Evolutionary conservation across 2,888 invertebrate genomes (phyloP).

Genomic region (Apodemia mormo): DNA sequence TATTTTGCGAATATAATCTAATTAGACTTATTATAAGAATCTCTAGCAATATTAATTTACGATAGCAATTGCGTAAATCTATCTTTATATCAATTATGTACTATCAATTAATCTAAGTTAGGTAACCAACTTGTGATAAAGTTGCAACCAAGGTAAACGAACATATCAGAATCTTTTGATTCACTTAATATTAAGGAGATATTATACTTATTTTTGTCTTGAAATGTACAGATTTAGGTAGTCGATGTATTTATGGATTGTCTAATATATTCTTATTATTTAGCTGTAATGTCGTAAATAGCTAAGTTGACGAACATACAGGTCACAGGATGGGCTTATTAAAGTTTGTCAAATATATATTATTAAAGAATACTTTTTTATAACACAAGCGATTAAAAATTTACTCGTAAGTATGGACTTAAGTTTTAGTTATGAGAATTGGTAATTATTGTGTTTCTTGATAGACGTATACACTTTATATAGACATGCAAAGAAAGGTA

Average conservation of each 20-base stretch:
- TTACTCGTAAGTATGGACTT: too few species aligned
- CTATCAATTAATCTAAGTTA: conserved; percentile 69
- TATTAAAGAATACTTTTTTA: too few species aligned
- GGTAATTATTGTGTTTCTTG: too few species aligned
- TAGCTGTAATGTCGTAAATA: conserved; percentile 32
- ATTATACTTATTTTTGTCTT: conserved; percentile 44
- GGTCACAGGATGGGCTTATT: conserved; percentile 44
- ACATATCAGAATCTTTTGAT: conserved; percentile 87
- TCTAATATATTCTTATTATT: conserved; percentile 34
- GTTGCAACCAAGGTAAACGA: conserved; percentile 87
- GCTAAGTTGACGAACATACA: conserved; percentile 42
- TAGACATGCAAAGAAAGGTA: too few species aligned
- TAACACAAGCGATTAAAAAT: too few species aligned
- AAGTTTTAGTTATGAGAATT: too few species aligned
- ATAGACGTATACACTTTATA: too few species aligned
- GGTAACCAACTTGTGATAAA: conserved; percentile 78
- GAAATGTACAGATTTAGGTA: conserved; percentile 52
- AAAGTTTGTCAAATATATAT: neutral
- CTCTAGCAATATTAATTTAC: conserved; percentile 66
- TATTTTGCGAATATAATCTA: conserved; percentile 5
- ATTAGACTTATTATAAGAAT: conserved; percentile 46
- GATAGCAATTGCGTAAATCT: conserved; percentile 45
- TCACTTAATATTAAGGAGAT: conserved; percentile 74
- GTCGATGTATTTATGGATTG: conserved; percentile 36
- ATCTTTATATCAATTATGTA: conserved; percentile 59